phyloP scores from a whole-genome alignment of 2,113 vertebrate species.

The Heloderma charlesbogerti region DNA sequence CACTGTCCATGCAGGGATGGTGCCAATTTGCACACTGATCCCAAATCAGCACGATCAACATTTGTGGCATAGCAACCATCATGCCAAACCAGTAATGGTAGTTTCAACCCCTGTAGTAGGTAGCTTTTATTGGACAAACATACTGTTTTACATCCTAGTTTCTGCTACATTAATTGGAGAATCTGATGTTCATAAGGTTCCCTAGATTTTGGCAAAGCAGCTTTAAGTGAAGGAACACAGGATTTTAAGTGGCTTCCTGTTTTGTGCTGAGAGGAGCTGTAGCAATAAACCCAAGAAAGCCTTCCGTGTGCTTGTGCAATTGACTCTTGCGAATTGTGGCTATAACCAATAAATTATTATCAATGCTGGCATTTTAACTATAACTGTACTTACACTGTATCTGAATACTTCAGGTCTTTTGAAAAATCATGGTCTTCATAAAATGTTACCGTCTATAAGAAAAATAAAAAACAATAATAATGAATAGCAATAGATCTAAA shows the following conservation, averaged over 20 bases:
- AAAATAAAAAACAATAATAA: conserved; percentile 34
- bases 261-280: not conserved
- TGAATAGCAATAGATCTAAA: not conserved
- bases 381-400: conserved; percentile 55
- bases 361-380: not conserved
- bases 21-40: not conserved
- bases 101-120: too few relatives aligned
- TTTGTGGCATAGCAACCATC: too few relatives aligned
- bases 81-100: too few relatives aligned
- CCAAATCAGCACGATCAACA: not conserved
- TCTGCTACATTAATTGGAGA: not conserved
- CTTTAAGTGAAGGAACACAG: not conserved
- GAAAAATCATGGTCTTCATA: conserved; percentile 53
- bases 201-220: not conserved
- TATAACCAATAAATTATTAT: not conserved
- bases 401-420: conserved; percentile 9
- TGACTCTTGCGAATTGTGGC: not conserved
- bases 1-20: not conserved
- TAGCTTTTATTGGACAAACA: too few relatives aligned
- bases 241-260: not conserved
- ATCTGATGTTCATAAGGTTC: not conserved
- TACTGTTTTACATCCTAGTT: not conserved
- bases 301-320: not conserved
- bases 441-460: conserved; percentile 47
- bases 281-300: not conserved